These are phyloP conservation scores for Uropetala carovei DNA, from an alignment of 2,888 invertebrate species.

Conservation along the genomic window DNA sequence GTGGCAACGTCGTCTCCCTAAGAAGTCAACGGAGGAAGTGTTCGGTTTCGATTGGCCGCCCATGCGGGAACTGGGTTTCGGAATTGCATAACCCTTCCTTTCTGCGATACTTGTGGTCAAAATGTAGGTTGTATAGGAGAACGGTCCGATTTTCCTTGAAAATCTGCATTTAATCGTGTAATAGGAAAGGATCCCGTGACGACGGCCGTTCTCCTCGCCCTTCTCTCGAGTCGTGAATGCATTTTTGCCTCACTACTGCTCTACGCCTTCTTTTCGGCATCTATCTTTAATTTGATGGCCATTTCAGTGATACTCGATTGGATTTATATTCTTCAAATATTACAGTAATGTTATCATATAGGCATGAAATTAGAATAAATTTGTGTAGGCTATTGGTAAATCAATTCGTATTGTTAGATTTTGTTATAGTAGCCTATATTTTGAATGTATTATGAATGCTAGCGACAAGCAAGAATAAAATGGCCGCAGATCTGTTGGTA, in stretches of 20 bases:
- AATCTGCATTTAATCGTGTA: neutral
- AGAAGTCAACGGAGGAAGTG: conserved; percentile 23
- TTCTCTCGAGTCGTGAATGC: neutral
- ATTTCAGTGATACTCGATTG: no score
- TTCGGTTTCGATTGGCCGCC: conserved; percentile 23
- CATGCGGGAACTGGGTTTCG: conserved; percentile 35
- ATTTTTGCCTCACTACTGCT: neutral
- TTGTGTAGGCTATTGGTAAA: no score
- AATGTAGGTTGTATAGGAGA: conserved; percentile 14
- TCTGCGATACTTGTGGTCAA: conserved; percentile 17
- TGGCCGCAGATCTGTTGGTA: neutral
- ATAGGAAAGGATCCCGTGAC: neutral
- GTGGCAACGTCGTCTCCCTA: conserved; percentile 23
- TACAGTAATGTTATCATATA: no score
- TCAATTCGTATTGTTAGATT: no score
- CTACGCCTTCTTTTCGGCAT: no score
- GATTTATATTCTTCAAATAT: no score
- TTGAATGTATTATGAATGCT: no score
- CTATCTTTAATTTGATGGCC: no score
- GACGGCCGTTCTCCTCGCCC: neutral
- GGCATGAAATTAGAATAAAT: no score
- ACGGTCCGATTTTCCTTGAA: conserved; percentile 3
- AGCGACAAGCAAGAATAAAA: no score
- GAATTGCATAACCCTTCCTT: conserved; percentile 13
- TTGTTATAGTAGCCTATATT: no score